Evolutionary conservation across 2,797 vertebrate genomes (phyloP).

Genomic region (Onychomys arenicola): DNA sequence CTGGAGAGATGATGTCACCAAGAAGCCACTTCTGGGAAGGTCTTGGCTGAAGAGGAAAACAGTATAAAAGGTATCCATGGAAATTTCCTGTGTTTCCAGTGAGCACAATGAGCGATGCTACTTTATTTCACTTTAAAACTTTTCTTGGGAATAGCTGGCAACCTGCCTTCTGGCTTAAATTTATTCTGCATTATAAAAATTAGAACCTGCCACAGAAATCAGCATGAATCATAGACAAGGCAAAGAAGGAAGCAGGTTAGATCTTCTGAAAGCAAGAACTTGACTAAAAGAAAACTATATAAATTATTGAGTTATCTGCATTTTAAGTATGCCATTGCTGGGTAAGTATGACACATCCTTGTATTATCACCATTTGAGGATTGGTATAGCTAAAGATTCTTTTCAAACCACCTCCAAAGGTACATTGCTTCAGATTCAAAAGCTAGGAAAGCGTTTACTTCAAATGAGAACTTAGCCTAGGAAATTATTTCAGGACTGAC

Average conservation of each 20-base stretch:
- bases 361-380: neutral
- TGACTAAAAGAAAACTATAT: slow-evolving; percentile 39
- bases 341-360: neutral
- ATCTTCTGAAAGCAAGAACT: neutral
- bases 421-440: slow-evolving; percentile 9
- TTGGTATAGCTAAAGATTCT: neutral
- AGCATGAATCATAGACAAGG: slow-evolving; percentile 39
- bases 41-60: neutral
- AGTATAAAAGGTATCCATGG: neutral
- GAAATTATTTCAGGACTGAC: slow-evolving; percentile 49
- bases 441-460: slow-evolving; percentile 38
- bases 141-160: neutral
- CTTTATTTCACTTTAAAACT: slow-evolving; percentile 38
- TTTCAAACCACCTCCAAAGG: slow-evolving; percentile 43
- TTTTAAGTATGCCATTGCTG: neutral
- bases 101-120: neutral
- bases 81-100: slow-evolving; percentile 49
- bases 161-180: slow-evolving; percentile 12
- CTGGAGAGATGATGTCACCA: neutral
- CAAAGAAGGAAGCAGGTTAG: slow-evolving; percentile 14
- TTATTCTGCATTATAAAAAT: slow-evolving; percentile 22
- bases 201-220: slow-evolving; percentile 22
- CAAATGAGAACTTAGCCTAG: neutral
- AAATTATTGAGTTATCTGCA: slow-evolving; percentile 41
- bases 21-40: neutral